phyloP scores from a whole-genome alignment of 2,113 vertebrate genomes.

The Chionodraco myersi region DNA sequence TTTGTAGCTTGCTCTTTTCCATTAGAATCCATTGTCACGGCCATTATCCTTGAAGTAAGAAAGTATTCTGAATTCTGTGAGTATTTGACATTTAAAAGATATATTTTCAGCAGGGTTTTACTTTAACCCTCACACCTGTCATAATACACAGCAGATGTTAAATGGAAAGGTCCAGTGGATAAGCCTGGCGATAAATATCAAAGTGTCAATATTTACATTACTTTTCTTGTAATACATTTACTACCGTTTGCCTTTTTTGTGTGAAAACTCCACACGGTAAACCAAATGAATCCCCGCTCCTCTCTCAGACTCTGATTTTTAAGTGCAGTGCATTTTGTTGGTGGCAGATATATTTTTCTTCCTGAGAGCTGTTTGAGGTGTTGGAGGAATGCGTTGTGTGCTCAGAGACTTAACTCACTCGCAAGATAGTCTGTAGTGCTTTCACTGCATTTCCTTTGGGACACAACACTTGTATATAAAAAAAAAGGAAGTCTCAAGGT shows the following conservation, averaged over 20 bases:
- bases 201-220: constrained; percentile 68
- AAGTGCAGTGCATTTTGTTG: constrained; percentile 48
- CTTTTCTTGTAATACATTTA: constrained; percentile 45
- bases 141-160: constrained; percentile 53
- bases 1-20: neutral
- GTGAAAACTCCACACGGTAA: constrained; percentile 27
- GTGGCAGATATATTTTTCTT: constrained; percentile 41
- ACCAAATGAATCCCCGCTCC: constrained; percentile 24
- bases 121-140: constrained; percentile 21
- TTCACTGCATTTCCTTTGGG: constrained; percentile 78
- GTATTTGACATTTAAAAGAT: neutral
- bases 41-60: neutral
- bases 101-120: neutral
- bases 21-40: neutral
- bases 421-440: constrained; percentile 70
- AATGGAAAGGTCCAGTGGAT: constrained; percentile 33
- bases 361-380: constrained; percentile 65
- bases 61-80: neutral
- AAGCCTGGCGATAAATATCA: constrained; percentile 43
- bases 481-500: constrained; percentile 72
- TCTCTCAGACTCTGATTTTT: constrained; percentile 46
- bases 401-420: constrained; percentile 70
- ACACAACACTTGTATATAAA: constrained; percentile 69
- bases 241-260: constrained; percentile 15
- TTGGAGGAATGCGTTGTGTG: constrained; percentile 57